Conservation (phyloP, 2,797 vertebrate species). For the Phrynocephalus guinanensis region DNA sequence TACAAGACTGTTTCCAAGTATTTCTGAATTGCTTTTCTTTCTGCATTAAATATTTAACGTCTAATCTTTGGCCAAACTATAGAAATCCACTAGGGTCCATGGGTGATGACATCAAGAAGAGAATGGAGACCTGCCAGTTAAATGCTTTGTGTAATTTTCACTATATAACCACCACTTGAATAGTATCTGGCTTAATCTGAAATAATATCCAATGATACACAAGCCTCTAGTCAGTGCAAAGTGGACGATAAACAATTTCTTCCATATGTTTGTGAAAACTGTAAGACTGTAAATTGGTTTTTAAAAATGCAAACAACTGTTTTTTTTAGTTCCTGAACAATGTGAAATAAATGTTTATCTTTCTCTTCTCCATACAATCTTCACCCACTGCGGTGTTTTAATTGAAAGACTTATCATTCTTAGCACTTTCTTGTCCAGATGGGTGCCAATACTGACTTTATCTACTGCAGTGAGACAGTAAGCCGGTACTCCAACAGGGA, state of each 20-base stretch:
- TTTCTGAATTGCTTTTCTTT: slow-evolving; percentile 82
- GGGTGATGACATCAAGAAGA: slow-evolving; percentile 71
- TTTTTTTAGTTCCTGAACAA: neutral
- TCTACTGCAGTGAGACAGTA: slow-evolving; percentile 39
- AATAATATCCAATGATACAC: slow-evolving; percentile 48
- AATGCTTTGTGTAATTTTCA: slow-evolving; percentile 52
- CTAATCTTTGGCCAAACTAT: slow-evolving; percentile 78
- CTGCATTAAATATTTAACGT: slow-evolving; percentile 85
- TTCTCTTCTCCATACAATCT: neutral
- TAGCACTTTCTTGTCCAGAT: slow-evolving; percentile 27
- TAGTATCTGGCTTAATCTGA: neutral
- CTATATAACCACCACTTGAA: slow-evolving; percentile 66
- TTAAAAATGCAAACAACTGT: neutral
- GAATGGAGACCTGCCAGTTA: slow-evolving; percentile 65
- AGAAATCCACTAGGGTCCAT: slow-evolving; percentile 70
- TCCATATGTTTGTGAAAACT: slow-evolving; percentile 37
- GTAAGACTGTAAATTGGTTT: slow-evolving; percentile 23
- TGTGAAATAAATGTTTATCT: neutral
- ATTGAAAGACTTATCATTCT: slow-evolving; percentile 26
- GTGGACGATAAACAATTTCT: slow-evolving; percentile 40
- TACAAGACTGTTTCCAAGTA: slow-evolving; percentile 79
- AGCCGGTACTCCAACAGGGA: slow-evolving; percentile 42
- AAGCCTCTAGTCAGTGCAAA: slow-evolving; percentile 42
- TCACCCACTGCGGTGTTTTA: slow-evolving; percentile 35
- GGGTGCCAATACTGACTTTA: slow-evolving; percentile 31